Conservation (phyloP, 2,888 invertebrate genomes). For the Epistrophe eligans region DNA sequence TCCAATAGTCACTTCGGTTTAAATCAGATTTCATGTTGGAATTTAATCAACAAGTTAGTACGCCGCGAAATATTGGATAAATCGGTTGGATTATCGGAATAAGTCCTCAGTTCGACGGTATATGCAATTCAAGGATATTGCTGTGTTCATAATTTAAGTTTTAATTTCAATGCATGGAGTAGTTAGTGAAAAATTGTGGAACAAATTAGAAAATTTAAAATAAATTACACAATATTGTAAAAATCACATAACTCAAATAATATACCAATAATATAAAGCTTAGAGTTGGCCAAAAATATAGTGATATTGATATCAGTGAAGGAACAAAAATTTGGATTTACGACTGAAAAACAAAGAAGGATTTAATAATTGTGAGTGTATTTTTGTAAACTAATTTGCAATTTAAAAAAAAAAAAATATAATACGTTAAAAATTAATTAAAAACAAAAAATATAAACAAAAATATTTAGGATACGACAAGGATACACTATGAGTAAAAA, state of each 20-base stretch:
- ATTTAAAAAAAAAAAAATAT: too few relatives aligned
- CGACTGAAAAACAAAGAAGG: background rate
- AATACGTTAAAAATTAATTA: too few relatives aligned
- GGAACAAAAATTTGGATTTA: constrained; percentile 4
- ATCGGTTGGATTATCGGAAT: constrained; percentile 72
- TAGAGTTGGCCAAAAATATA: background rate
- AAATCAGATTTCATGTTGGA: constrained; percentile 60
- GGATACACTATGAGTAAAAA: too few relatives aligned
- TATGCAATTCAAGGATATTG: constrained; percentile 57
- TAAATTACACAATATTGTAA: background rate
- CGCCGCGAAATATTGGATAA: constrained; percentile 73
- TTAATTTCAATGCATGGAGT: background rate
- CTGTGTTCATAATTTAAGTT: constrained; percentile 14
- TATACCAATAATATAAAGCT: background rate
- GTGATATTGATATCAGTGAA: constrained; percentile 17
- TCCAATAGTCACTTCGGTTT: background rate
- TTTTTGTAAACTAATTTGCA: too few relatives aligned
- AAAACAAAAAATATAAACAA: too few relatives aligned
- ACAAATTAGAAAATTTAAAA: constrained; percentile 18
- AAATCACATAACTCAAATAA: background rate
- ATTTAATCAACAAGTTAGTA: constrained; percentile 67
- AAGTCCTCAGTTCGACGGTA: constrained; percentile 63
- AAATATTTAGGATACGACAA: too few relatives aligned
- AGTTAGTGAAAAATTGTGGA: background rate
- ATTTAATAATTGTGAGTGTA: background rate